Percentiles rank a stretch among this genome's conserved stretches.
Evolutionary conservation across 2,113 vertebrate genomes (phyloP).

Genomic region (Reinhardtius hippoglossoides): DNA sequence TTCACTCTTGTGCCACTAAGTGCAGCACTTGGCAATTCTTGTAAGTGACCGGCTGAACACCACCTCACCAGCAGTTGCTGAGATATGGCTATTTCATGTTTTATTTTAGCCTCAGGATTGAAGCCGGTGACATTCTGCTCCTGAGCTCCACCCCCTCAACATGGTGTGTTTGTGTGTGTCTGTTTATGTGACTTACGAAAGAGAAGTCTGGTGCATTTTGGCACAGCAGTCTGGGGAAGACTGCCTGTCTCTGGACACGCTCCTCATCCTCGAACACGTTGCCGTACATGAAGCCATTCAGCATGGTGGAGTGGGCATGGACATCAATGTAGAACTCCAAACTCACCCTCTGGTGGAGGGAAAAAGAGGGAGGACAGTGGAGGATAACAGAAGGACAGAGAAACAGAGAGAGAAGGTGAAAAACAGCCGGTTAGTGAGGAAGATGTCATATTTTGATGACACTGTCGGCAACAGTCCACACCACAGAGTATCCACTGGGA

Average conservation of each 20-base stretch:
- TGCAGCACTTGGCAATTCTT: slow-evolving; percentile 50
- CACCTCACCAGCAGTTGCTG: slow-evolving; percentile 33
- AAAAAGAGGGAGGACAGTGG: slow-evolving; percentile 21
- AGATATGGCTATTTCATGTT: slow-evolving; percentile 46
- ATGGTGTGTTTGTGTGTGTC: slow-evolving; percentile 22
- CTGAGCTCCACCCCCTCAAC: neutral
- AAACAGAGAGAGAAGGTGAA: slow-evolving; percentile 28
- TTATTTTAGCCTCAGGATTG: neutral
- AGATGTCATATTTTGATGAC: slow-evolving; percentile 41
- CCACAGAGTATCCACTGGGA: slow-evolving; percentile 34
- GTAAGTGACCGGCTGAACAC: slow-evolving; percentile 38
- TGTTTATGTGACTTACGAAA: slow-evolving; percentile 85
- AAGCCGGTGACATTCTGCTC: slow-evolving; percentile 21
- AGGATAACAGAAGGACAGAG: neutral
- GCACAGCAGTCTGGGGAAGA: slow-evolving; percentile 95
- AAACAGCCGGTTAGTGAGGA: slow-evolving; percentile 43
- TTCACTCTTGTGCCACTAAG: slow-evolving; percentile 18
- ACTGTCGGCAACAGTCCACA: slow-evolving; percentile 36
- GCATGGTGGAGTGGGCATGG: slow-evolving; percentile 99
- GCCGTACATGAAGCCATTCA: slow-evolving; percentile 99
- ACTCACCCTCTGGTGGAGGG: slow-evolving; percentile 88
- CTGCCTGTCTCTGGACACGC: slow-evolving; percentile 92
- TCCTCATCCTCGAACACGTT: slow-evolving; percentile 98
- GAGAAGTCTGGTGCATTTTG: slow-evolving; percentile 97
- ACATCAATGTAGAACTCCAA: slow-evolving; percentile 99